Evolutionary conservation across 2,797 vertebrate species (phyloP).

Genomic region (Brachyalestes nurse): DNA sequence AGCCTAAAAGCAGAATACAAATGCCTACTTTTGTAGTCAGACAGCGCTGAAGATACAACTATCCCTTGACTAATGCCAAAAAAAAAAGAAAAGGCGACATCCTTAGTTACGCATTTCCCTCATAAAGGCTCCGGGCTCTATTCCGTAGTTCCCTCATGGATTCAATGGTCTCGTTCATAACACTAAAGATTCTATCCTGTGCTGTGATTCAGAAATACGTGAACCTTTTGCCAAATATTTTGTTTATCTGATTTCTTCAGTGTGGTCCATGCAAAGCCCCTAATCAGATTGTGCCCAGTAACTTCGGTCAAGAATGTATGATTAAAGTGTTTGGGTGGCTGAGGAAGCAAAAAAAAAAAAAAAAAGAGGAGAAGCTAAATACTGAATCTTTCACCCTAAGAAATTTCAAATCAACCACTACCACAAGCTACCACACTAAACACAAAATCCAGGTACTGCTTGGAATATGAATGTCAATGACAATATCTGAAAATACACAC

Average conservation of each 20-base stretch:
- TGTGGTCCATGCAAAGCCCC: slow-evolving; percentile 24
- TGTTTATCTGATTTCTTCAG: slow-evolving; percentile 32
- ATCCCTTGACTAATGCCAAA: not conserved
- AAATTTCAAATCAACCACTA: not conserved
- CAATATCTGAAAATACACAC: not conserved
- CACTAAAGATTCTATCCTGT: not conserved
- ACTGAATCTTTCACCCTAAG: not conserved
- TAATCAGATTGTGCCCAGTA: slow-evolving; percentile 20
- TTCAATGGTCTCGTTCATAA: not conserved
- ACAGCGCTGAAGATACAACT: not conserved
- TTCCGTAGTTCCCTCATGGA: not conserved
- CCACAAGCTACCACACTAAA: too few relatives aligned
- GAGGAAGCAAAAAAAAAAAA: not conserved
- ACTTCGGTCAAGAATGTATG: slow-evolving; percentile 9
- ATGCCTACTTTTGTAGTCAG: not conserved
- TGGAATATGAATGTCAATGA: not conserved
- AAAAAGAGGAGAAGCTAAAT: not conserved
- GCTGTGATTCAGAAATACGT: slow-evolving; percentile 11
- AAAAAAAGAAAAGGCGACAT: not conserved
- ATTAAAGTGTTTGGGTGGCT: slow-evolving; percentile 11
- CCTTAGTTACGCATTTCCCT: not conserved
- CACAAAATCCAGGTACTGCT: not conserved
- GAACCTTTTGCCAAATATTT: slow-evolving; percentile 42
- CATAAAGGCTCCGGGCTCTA: not conserved
- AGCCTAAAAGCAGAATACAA: not conserved